These are phyloP conservation scores for Branchinecta lindahli DNA, from an alignment of 1,140 invertebrate genomes.

Conservation along the genomic window DNA sequence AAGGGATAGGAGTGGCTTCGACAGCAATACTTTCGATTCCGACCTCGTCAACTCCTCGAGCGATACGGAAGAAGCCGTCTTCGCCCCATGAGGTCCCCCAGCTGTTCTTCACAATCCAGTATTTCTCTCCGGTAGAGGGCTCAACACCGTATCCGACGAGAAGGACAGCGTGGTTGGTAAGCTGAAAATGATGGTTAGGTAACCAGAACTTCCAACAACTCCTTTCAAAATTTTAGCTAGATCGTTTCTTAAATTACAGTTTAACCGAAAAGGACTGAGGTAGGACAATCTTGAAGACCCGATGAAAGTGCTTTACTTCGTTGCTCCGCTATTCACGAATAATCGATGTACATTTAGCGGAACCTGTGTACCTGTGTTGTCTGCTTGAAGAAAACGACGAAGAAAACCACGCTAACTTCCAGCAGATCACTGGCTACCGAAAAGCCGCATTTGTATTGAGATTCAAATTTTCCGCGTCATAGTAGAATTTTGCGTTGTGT, in stretches of 20 bases:
- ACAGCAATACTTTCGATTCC: constrained; percentile 31
- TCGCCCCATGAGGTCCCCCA: constrained; percentile 42
- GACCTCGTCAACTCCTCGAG: constrained; percentile 38
- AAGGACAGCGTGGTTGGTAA: constrained; percentile 37
- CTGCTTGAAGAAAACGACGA: too few relatives aligned
- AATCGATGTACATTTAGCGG: too few relatives aligned
- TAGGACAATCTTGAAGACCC: too few relatives aligned
- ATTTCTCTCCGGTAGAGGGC: constrained; percentile 28
- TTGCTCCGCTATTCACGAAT: too few relatives aligned
- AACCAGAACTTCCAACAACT: background rate
- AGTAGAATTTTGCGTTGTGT: too few relatives aligned
- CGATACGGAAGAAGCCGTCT: constrained; percentile 36
- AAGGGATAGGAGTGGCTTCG: constrained; percentile 25
- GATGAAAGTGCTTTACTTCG: too few relatives aligned
- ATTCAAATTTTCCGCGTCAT: too few relatives aligned
- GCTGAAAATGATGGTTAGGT: constrained; percentile 18
- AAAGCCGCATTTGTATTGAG: too few relatives aligned
- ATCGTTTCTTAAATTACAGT: background rate
- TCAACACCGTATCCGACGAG: constrained; percentile 38
- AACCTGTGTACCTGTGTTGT: too few relatives aligned
- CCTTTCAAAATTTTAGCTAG: background rate
- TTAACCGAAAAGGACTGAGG: too few relatives aligned
- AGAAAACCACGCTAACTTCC: too few relatives aligned
- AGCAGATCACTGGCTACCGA: too few relatives aligned
- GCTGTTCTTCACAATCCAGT: constrained; percentile 37